Conservation (phyloP, 2,113 vertebrate genomes). For the Sigmodon hispidus region DNA sequence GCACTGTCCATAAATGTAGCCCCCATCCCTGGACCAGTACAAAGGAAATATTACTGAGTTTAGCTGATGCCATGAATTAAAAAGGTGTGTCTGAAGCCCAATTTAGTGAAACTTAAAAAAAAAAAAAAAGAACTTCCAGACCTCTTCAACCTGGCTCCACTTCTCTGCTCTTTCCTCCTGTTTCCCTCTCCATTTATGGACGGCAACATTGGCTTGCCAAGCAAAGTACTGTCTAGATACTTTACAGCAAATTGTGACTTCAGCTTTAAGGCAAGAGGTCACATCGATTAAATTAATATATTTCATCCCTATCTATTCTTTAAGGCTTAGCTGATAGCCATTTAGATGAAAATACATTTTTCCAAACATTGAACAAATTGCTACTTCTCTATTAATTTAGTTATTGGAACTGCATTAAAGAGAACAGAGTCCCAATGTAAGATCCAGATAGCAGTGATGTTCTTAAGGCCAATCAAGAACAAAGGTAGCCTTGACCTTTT, state of each 20-base stretch:
- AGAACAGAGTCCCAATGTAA: not conserved
- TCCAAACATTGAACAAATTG: not conserved
- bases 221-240: not conserved
- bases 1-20: not conserved
- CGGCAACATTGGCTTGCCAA: not conserved
- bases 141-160: not conserved
- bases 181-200: conserved; percentile 32
- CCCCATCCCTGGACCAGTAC: not conserved
- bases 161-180: not conserved
- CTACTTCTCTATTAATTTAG: not conserved
- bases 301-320: not conserved
- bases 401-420: not conserved
- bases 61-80: not conserved
- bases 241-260: conserved; percentile 25
- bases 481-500: conserved; percentile 65
- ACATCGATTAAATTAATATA: not conserved
- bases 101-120: conserved; percentile 10
- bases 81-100: not conserved
- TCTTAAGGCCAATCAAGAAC: not conserved
- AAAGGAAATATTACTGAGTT: not conserved
- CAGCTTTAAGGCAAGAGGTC: conserved; percentile 1
- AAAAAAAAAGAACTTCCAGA: conserved; percentile 20
- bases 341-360: conserved; percentile 23
- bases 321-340: conserved; percentile 40
- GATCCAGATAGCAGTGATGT: not conserved